Percentiles rank a stretch among this genome's conserved stretches.
Conservation (phyloP, 2,888 invertebrate species). For the Pristionchus exspectatus region DNA sequence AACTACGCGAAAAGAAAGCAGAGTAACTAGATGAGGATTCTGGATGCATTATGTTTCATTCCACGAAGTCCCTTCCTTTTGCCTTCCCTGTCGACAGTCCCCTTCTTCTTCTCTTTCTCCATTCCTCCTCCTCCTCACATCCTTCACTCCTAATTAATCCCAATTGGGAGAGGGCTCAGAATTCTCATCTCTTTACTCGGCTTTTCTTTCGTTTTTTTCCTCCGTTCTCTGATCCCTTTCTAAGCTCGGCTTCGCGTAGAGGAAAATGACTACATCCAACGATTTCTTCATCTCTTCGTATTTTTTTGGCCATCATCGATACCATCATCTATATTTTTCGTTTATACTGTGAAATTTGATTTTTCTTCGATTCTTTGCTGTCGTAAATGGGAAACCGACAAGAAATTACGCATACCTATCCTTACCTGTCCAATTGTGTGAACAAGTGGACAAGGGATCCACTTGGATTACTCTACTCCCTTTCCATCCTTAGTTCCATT, state of each 20-base stretch:
- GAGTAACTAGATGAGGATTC: not conserved
- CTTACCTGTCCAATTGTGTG: too few relatives aligned
- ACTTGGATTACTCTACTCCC: too few relatives aligned
- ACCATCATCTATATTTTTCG: too few relatives aligned
- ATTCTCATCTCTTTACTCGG: not conserved
- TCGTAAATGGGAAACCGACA: too few relatives aligned
- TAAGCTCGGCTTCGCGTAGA: conserved; percentile 21
- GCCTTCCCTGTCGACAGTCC: not conserved
- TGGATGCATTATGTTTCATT: not conserved
- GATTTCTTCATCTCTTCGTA: not conserved
- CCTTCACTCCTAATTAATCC: conserved; percentile 42
- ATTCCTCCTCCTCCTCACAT: not conserved
- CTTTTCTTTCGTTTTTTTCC: conserved; percentile 27
- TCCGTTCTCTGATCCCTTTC: conserved; percentile 19
- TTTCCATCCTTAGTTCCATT: too few relatives aligned
- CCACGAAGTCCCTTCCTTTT: not conserved
- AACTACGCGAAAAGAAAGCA: not conserved
- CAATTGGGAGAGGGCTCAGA: conserved; percentile 34
- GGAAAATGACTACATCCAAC: not conserved
- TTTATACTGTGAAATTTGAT: too few relatives aligned
- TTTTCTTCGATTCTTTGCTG: too few relatives aligned
- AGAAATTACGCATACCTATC: too few relatives aligned
- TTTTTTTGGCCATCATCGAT: not conserved
- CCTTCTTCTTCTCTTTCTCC: not conserved
- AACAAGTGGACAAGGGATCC: too few relatives aligned